These are phyloP conservation scores for Crotalus tigris DNA, from an alignment of 2,113 vertebrate genomes.

Conservation along the genomic window DNA sequence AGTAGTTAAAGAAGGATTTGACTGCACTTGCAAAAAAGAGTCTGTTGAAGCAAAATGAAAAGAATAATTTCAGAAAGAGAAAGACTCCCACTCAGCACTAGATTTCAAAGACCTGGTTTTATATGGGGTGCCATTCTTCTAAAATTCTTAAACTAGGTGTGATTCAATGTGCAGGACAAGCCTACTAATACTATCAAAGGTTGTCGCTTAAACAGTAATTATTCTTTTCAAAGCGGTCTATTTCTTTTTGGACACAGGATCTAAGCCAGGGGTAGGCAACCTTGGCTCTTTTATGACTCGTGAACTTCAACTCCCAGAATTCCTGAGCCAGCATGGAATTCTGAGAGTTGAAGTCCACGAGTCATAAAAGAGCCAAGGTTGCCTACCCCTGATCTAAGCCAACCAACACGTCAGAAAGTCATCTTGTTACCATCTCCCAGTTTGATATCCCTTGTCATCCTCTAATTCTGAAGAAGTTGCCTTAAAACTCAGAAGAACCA, in stretches of 20 bases:
- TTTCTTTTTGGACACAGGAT: neutral
- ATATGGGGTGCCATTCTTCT: neutral
- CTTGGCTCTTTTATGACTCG: too few relatives aligned
- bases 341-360: too few relatives aligned
- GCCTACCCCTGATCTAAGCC: neutral
- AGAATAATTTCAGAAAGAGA: neutral
- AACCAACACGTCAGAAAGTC: neutral
- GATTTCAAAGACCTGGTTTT: neutral
- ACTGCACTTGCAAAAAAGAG: slow-evolving; percentile 30
- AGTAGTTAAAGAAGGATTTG: slow-evolving; percentile 56
- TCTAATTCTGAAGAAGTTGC: neutral
- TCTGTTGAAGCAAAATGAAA: neutral
- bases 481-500: neutral
- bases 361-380: too few relatives aligned
- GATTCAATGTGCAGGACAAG: neutral
- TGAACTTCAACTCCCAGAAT: too few relatives aligned
- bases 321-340: too few relatives aligned
- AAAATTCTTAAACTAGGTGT: neutral
- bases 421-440: neutral
- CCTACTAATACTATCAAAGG: neutral
- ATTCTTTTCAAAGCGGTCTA: neutral
- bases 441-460: neutral
- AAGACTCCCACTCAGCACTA: neutral
- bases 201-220: too few relatives aligned
- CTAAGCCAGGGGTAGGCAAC: neutral